These are phyloP conservation scores for Drosophila pegasa DNA, from an alignment of 2,888 invertebrate species.

Conservation along the genomic window DNA sequence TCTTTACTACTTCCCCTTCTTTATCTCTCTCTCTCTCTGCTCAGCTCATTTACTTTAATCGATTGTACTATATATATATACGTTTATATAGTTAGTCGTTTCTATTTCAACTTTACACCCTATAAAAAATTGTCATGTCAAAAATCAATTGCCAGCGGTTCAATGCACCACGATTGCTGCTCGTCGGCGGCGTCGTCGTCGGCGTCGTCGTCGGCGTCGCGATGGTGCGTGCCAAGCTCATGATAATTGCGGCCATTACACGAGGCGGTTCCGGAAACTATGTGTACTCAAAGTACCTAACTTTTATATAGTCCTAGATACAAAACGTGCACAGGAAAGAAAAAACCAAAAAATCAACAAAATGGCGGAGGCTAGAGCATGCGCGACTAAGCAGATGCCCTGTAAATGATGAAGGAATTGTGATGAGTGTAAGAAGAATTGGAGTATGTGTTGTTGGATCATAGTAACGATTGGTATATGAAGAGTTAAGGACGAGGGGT, in stretches of 20 bases:
- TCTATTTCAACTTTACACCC: background rate
- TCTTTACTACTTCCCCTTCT: no score
- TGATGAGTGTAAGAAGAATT: no score
- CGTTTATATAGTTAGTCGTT: background rate
- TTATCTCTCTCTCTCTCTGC: no score
- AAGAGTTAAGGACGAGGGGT: no score
- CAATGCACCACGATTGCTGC: constrained; percentile 59
- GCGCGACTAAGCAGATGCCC: constrained; percentile 5
- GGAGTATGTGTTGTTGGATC: no score
- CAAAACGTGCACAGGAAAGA: constrained; percentile 13
- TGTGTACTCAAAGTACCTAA: constrained; percentile 45
- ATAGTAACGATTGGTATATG: no score
- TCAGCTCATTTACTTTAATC: constrained; percentile 1
- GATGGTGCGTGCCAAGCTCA: constrained; percentile 65
- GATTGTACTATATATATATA: constrained; percentile 12
- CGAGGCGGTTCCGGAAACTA: constrained; percentile 52
- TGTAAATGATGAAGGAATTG: constrained; percentile 9
- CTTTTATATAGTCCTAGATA: constrained; percentile 27
- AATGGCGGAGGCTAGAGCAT: background rate
- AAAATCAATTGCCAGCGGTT: constrained; percentile 73
- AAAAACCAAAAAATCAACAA: constrained; percentile 27
- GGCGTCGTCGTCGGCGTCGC: background rate
- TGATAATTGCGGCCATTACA: constrained; percentile 74
- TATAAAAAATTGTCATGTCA: constrained; percentile 37
- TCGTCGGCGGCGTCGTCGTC: no score